phyloP scores from a whole-genome alignment of 2,113 vertebrate species.

The Heterotis niloticus region DNA sequence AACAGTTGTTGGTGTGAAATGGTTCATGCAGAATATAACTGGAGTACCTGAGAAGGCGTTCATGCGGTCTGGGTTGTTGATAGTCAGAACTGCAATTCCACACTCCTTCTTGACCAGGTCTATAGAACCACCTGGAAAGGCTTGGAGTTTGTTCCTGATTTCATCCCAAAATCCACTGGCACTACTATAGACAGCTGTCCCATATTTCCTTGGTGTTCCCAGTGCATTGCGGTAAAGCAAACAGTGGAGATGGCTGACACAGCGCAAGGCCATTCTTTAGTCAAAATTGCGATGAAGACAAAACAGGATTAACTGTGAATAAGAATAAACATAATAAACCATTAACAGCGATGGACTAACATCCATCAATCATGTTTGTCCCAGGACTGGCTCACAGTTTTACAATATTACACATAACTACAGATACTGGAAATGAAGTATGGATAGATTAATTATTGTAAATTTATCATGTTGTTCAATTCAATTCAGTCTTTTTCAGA shows the following conservation, averaged over 20 bases:
- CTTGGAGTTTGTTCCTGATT: conserved; percentile 69
- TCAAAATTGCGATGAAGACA: conserved; percentile 35
- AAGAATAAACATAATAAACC: neutral
- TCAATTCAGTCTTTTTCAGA: too few species aligned
- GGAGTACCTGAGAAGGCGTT: conserved; percentile 88
- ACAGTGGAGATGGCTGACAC: conserved; percentile 56
- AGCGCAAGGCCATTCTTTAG: conserved; percentile 70
- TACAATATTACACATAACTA: neutral
- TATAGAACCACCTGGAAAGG: conserved; percentile 80
- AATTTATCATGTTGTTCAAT: neutral
- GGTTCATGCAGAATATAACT: neutral
- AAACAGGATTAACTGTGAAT: neutral
- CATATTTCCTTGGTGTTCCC: conserved; percentile 54
- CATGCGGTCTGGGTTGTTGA: conserved; percentile 83
- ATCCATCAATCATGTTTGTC: neutral
- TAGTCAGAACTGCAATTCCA: conserved; percentile 79
- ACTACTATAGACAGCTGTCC: conserved; percentile 59
- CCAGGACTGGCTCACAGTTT: too few species aligned
- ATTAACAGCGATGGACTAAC: neutral
- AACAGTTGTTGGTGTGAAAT: neutral
- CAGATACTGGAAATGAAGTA: neutral
- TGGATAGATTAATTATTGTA: neutral
- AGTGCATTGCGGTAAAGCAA: conserved; percentile 40
- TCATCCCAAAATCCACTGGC: conserved; percentile 66
- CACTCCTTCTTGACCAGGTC: conserved; percentile 73